Evolutionary conservation across 1,140 invertebrate genomes (phyloP), one percentile per base, ranked within the genome.

Genomic region (Idris sp.): DNA sequence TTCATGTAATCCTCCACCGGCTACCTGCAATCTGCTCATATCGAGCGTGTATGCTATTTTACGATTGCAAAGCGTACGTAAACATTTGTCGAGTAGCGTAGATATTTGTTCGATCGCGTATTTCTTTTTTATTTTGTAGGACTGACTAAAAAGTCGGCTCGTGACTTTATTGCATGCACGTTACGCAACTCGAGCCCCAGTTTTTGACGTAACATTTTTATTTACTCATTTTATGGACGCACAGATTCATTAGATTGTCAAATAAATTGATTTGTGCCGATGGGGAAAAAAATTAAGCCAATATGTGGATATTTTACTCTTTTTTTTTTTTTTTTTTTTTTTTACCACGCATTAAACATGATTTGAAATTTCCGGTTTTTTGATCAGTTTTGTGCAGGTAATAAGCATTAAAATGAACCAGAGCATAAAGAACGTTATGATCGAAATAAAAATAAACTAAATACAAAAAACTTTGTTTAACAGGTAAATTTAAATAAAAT

Each of bases 11-110:
- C 71, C 54, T 40, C 46, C 19, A 13, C 8, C 38, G 38, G 16
- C 16, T 58, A 31, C 30, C 54, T 53, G 33, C 51, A 65, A 59
- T 74, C 56, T 56, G 62, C 40, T 61, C 72, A 67, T 65, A 74
- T 61, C 46, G 59, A 65, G 31, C 69, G 44, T 38, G 46, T 22
- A 30, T 18, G 22, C 38, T 41, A 49, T 62, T 61, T 68, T 68
- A 54, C 43, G 44, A 46, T 54, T 59, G 46, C 54, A 64, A 43
- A 59, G 40, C 46, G 31, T 67, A 38, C 38, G 48, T 46, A 61
- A 65, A 59, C 44, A 54, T 59, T 65, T 51, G 25, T 36, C 22
- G 43, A 44, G 22, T 36, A 13, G 40, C 16, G 22, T 49, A 41
- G 33, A 68, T 44, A 59, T 59, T 69, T 43, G 35, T 18, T 35